Evolutionary conservation across 2,888 invertebrate genomes (phyloP).

Genomic region (Erebia epiphron): DNA sequence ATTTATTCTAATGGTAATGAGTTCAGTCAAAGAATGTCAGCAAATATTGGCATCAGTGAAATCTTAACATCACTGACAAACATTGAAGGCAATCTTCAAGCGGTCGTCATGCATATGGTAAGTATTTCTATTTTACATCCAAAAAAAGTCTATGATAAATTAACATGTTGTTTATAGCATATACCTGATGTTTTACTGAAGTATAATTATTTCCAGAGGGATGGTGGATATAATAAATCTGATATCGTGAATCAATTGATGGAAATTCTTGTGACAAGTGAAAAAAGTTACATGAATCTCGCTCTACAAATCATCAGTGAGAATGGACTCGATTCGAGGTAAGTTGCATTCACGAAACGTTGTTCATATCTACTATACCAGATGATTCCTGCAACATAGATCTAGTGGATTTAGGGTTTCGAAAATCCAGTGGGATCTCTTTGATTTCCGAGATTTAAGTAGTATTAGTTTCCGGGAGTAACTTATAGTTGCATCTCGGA

Average conservation of each 20-base stretch:
- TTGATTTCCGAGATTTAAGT: too few relatives aligned
- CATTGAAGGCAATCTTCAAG: conserved; percentile 63
- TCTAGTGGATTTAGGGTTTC: too few relatives aligned
- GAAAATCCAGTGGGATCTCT: too few relatives aligned
- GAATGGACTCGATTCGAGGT: conserved; percentile 50
- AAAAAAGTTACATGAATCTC: conserved; percentile 65
- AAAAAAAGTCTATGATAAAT: background rate
- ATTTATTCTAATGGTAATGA: conserved; percentile 85
- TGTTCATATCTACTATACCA: background rate
- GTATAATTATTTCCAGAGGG: conserved; percentile 59
- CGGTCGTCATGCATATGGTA: conserved; percentile 65
- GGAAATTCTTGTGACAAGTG: conserved; percentile 65
- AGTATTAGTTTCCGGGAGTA: too few relatives aligned
- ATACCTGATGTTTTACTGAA: conserved; percentile 32
- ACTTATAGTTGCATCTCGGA: too few relatives aligned
- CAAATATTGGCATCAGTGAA: conserved; percentile 61
- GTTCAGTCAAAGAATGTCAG: conserved; percentile 79
- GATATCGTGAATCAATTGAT: conserved; percentile 71
- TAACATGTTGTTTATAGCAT: background rate
- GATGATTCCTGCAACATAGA: too few relatives aligned
- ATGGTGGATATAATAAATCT: conserved; percentile 65
- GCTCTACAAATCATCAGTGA: conserved; percentile 57
- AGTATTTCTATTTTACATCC: conserved; percentile 31
- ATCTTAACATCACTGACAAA: conserved; percentile 56
- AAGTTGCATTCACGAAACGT: conserved; percentile 36